A percentile compares a stretch with the other conserved stretches of the same genome.
Evolutionary conservation across 2,888 invertebrate genomes (phyloP).

Genomic region (Tipula unca): DNA sequence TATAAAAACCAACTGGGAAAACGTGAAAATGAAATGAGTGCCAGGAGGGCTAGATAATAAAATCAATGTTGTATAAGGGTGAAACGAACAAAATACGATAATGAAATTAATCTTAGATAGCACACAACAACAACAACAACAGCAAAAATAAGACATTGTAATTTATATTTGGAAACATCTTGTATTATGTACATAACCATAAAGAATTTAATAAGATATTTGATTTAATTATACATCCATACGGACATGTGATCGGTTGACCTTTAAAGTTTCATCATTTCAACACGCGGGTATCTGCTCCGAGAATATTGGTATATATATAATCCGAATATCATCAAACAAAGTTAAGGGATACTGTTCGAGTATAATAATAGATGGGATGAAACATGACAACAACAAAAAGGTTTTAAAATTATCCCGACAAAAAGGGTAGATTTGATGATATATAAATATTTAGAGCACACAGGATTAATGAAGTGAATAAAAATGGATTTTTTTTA

Average conservation of each 20-base stretch:
- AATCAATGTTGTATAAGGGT: neutral
- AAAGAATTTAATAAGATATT: neutral
- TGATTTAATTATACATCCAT: neutral
- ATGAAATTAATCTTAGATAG: conserved; percentile 14
- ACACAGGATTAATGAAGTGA: neutral
- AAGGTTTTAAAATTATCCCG: neutral
- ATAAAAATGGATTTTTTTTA: neutral
- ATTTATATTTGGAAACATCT: neutral
- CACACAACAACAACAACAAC: neutral
- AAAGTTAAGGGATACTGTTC: neutral
- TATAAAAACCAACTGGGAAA: neutral
- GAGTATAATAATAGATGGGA: too few species aligned
- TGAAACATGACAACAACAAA: neutral
- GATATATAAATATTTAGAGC: neutral
- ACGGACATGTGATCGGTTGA: neutral
- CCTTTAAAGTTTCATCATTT: neutral
- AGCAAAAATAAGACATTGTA: neutral
- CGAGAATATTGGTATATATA: neutral
- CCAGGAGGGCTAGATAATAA: neutral
- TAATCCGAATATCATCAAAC: neutral
- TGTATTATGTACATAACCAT: neutral
- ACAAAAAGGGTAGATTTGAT: neutral
- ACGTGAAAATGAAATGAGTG: conserved; percentile 8
- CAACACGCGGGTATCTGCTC: neutral
- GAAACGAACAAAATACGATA: neutral